Base-by-base conservation (phyloP, 2,888 invertebrate species). In the Apamea crenata region DNA sequence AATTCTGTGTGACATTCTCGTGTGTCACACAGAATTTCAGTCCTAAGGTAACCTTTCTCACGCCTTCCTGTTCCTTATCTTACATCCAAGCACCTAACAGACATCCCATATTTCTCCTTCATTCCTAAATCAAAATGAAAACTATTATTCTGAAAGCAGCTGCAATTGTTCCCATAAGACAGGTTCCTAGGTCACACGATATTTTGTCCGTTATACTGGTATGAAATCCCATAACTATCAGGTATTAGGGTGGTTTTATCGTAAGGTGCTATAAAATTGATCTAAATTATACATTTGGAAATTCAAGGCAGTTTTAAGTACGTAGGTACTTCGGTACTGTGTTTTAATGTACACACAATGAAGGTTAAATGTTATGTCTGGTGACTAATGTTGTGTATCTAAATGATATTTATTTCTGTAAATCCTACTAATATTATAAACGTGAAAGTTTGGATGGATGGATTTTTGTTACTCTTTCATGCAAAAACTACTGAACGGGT, bases 121-220 rank as follows among this genome's bases (percentile, higher is more conserved):
- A 69, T 56, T 50, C 87, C 66, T 83, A 84, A 84, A 83, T 87
- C 87, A 83, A 84, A 83, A 84, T 74, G 87, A 50, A 78, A 84
- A 83, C 87, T 84, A 78, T 74, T 83, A 87, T 77, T 83, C 72
- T 65, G 32, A 66, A 50, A 66, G 61, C 83, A 83, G 69, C 84
- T 83, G 83, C 84, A 44, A 87, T 44, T 16, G 36, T 87, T 83
- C 83, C 63, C 83, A 87, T 2, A 56, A 12, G 40, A 50, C 53
- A 66, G 53, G 72, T 70, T 65, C 68, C 8, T 72, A 73, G 78
- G 66, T 84, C 87, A 53, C 84, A 84, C 56, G 80, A 44, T 83
- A 87, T 84, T 87, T 78, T 73, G 59, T 69, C 47, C 50, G 65
- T 66, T 70, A 61, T 8, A 61, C 56, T 7, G 14, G 47, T 67